These are phyloP conservation scores for Nycteola revayana DNA, from an alignment of 2,888 invertebrate genomes.

Conservation along the genomic window DNA sequence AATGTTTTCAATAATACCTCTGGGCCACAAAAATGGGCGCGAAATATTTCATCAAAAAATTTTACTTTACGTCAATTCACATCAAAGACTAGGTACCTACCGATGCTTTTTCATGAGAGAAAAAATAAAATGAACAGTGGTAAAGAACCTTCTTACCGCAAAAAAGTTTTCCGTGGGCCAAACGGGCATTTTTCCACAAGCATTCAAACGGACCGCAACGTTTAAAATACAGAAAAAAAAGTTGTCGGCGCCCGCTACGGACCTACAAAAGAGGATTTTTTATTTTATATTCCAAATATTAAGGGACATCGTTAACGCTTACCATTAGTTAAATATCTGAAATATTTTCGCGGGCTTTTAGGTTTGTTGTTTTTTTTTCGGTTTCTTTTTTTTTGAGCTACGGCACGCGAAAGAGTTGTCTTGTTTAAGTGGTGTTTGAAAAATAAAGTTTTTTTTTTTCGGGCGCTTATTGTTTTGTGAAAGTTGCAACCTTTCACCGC, in stretches of 20 bases:
- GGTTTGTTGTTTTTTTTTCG: conserved; percentile 48
- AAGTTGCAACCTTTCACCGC: conserved; percentile 41
- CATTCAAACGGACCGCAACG: conserved; percentile 74
- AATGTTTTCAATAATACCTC: no score
- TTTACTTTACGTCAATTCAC: conserved; percentile 25
- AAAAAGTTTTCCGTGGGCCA: conserved; percentile 71
- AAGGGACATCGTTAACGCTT: conserved; percentile 78
- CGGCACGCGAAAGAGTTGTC: conserved; percentile 50
- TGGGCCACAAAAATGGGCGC: conserved; percentile 19
- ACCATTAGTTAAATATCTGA: conserved; percentile 76
- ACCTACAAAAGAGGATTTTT: conserved; percentile 70
- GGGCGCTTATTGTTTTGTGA: conserved; percentile 39
- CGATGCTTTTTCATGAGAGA: conserved; percentile 36
- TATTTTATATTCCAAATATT: conserved; percentile 77
- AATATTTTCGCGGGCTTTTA: conserved; percentile 63
- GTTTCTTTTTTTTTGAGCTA: conserved; percentile 50
- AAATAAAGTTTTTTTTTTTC: conserved; percentile 48
- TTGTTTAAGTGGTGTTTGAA: conserved; percentile 50
- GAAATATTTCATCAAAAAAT: conserved; percentile 23
- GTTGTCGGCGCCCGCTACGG: conserved; percentile 55
- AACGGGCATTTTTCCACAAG: conserved; percentile 70
- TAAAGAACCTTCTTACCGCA: conserved; percentile 78
- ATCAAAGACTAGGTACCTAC: conserved; percentile 34
- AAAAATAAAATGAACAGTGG: conserved; percentile 37
- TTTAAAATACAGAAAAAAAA: conserved; percentile 59